Conservation (phyloP, 1,140 invertebrate genomes). For the Cryptotermes secundus region DNA sequence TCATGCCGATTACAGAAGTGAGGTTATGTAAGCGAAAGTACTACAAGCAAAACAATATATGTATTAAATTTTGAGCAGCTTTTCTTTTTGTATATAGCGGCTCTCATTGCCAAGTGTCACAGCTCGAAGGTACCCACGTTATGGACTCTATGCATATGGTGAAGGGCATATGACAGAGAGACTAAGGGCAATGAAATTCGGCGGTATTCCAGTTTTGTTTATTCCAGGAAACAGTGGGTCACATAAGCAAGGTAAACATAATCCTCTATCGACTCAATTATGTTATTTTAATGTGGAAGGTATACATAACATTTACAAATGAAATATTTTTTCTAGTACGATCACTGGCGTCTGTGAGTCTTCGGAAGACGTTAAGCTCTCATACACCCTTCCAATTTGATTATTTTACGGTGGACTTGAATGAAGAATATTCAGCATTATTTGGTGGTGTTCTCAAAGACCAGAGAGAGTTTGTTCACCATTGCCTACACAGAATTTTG, state of each 20-base stretch:
- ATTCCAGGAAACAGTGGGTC: conserved; percentile 91
- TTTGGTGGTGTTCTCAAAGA: conserved; percentile 75
- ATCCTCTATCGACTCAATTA: neutral
- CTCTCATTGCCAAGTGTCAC: conserved; percentile 60
- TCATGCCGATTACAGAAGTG: too few species aligned
- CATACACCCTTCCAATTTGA: conserved; percentile 74
- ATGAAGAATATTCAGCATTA: conserved; percentile 77
- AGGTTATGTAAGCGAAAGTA: too few species aligned
- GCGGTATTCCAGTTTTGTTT: conserved; percentile 88
- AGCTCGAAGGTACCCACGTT: conserved; percentile 66
- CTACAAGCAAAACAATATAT: too few species aligned
- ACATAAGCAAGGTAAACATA: conserved; percentile 74
- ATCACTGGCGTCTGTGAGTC: conserved; percentile 84
- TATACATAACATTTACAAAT: neutral
- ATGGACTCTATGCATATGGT: conserved; percentile 85
- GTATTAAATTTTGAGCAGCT: neutral
- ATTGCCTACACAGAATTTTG: conserved; percentile 71
- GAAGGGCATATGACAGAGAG: conserved; percentile 75
- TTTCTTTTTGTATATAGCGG: conserved; percentile 55
- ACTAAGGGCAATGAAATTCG: conserved; percentile 70
- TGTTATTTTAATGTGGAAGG: neutral
- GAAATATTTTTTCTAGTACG: conserved; percentile 56
- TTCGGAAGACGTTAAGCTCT: conserved; percentile 70
- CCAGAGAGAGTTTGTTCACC: conserved; percentile 74
- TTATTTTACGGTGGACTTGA: conserved; percentile 81